Evolutionary conservation across 1,140 invertebrate genomes (phyloP), one percentile per base, ranked within the genome.

Genomic region (Paracyclopina nana): DNA sequence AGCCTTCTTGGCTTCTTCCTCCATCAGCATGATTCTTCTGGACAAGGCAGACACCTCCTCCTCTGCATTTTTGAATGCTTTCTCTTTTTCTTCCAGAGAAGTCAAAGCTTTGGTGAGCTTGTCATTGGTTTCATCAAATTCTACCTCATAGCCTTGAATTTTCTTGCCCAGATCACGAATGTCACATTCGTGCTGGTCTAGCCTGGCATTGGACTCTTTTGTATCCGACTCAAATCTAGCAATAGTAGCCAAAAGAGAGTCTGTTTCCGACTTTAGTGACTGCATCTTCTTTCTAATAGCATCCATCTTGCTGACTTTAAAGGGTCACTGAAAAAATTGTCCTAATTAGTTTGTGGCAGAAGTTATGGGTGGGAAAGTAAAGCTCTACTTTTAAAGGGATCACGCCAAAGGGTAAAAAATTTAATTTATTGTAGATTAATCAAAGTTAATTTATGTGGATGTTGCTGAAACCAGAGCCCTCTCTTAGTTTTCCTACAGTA

Each of bases 1-100:
- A 12, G 43, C 18, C 43, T 45, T 45, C 43, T 45, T 45, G 18
- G 43, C 43, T 24, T 45, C 43, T n/a, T 45, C 43, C 43, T 45
- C 43, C 43, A 45, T 45, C 14, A 45, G 25, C 43, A 45, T 45
- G 25, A 45, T 24, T 45, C 43, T n/a, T 20, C 42, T 14, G 3
- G 42, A 44, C 42, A 44, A 26, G 42, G 42, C 42, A 44, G 14
- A n/a, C 12, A 44, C 42, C 18, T 44, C 42, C n/a, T 20, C 42
- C n/a, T 44, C 42, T n/a, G 25, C 16, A n/a, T 44, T 22, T 22
- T 44, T 44, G 42, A 18, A 44, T 5, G 18, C 18, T 22, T 44
- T 44, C n/a, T 44, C 42, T 22, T 44, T 44, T 22, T 44, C 42
- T 24, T 44, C 42, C 42, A 44, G 24, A 22, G 16, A 18, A n/a